Evolutionary conservation across 2,888 invertebrate species (phyloP).

Genomic region (Eudasyphora cyanicolor): DNA sequence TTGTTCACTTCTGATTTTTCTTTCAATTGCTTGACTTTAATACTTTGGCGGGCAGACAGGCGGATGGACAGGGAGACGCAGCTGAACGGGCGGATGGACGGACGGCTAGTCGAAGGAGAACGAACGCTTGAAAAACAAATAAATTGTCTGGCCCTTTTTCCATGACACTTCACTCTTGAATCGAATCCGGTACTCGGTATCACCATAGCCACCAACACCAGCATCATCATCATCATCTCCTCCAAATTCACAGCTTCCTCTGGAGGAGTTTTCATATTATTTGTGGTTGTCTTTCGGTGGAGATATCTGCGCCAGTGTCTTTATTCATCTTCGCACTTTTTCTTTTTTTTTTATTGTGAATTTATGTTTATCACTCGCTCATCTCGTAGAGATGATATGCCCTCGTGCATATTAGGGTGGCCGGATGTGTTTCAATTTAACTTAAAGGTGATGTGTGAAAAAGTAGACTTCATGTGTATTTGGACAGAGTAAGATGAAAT

Average conservation of each 20-base stretch:
- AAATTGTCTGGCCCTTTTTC: conserved; percentile 37
- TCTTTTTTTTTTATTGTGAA: too few species aligned
- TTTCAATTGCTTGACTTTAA: conserved; percentile 31
- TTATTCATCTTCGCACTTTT: conserved; percentile 4
- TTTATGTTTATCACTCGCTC: conserved; percentile 9
- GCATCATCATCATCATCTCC: conserved; percentile 41
- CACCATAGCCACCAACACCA: conserved; percentile 5
- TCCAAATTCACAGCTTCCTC: conserved; percentile 56
- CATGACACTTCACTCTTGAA: background rate
- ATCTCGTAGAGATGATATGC: conserved; percentile 52
- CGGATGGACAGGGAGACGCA: background rate
- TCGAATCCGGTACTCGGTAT: background rate
- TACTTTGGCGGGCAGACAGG: background rate
- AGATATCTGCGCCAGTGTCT: conserved; percentile 7
- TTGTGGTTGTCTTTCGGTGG: conserved; percentile 35
- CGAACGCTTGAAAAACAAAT: conserved; percentile 25
- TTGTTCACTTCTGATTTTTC: conserved; percentile 29
- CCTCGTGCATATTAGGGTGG: background rate
- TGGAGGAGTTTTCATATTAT: background rate
- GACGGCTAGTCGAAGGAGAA: too few species aligned
- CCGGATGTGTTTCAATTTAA: too few species aligned
- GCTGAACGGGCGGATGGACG: background rate
- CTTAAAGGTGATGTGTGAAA: too few species aligned
- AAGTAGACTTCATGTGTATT: too few species aligned
- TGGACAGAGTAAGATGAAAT: too few species aligned